Evolutionary conservation across 64 coral and sea anemone genomes (phyloP).

Genomic region (Montipora foliosa): DNA sequence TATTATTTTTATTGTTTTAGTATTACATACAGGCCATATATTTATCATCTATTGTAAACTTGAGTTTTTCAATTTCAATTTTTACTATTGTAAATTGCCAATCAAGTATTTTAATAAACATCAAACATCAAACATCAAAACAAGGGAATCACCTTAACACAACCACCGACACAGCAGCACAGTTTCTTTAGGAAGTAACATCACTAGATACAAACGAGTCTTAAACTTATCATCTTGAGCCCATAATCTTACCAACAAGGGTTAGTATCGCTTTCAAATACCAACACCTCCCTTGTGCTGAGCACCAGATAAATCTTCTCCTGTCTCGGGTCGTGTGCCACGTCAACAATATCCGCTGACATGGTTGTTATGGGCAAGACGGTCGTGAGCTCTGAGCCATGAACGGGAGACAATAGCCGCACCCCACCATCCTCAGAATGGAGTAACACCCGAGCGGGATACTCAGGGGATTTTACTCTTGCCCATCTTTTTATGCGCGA

Average conservation of each 20-base stretch:
- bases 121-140: too few species aligned
- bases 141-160: too few species aligned
- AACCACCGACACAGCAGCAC: too few species aligned
- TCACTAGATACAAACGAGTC: too few species aligned
- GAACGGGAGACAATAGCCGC: conserved; percentile 86
- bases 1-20: too few species aligned
- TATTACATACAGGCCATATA: too few species aligned
- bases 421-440: conserved; percentile 52
- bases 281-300: conserved; percentile 69
- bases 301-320: conserved; percentile 91
- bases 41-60: too few species aligned
- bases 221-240: too few species aligned
- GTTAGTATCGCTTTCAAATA: conserved; percentile 85
- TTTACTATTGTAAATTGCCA: too few species aligned
- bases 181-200: too few species aligned
- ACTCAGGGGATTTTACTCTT: conserved; percentile 61
- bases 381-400: conserved; percentile 83
- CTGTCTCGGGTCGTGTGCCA: conserved; percentile 78
- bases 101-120: too few species aligned
- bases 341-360: conserved; percentile 73
- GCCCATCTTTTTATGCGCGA: conserved; percentile 73
- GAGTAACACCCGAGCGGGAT: conserved; percentile 44
- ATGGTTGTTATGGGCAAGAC: conserved; percentile 86
- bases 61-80: too few species aligned
- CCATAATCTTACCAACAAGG: conserved; percentile 85